These are phyloP conservation scores for Tretioscincus oriximinensis DNA, from an alignment of 2,113 vertebrate species.

Conservation along the genomic window DNA sequence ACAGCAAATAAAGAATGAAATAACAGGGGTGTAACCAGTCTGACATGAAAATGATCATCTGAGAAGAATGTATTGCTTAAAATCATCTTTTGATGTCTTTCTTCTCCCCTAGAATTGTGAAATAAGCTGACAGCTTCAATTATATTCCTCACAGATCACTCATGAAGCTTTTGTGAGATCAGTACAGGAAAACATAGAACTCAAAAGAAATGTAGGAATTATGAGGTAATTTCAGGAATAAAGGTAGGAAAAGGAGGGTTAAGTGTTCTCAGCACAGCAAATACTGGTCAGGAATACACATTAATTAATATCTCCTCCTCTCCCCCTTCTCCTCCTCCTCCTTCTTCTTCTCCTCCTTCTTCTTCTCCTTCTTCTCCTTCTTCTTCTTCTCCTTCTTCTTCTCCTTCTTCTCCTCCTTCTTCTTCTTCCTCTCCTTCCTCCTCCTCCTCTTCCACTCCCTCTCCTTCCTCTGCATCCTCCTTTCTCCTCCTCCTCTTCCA, in stretches of 20 bases:
- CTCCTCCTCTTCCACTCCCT: too few relatives aligned
- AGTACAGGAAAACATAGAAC: constrained; percentile 16
- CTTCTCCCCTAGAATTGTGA: constrained; percentile 28
- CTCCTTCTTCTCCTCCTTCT: too few relatives aligned
- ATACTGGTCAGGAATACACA: neutral
- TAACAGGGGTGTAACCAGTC: constrained; percentile 13
- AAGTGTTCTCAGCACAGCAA: neutral
- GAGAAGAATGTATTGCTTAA: constrained; percentile 32
- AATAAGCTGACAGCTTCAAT: constrained; percentile 33
- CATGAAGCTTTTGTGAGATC: constrained; percentile 29
- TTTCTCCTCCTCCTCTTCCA: too few relatives aligned
- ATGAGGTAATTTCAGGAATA: neutral
- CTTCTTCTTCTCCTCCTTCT: too few relatives aligned
- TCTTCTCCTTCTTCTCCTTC: neutral
- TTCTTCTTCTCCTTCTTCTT: too few relatives aligned
- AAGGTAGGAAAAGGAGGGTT: neutral
- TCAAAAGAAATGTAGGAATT: constrained; percentile 10
- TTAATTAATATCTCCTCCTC: too few relatives aligned
- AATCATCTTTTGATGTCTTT: constrained; percentile 12
- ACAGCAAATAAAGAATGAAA: constrained; percentile 33
- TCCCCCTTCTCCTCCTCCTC: too few relatives aligned
- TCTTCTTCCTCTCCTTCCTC: too few relatives aligned
- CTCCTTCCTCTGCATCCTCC: too few relatives aligned
- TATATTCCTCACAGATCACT: constrained; percentile 27
- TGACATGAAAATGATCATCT: constrained; percentile 35